Evolutionary conservation across 1,140 invertebrate species (phyloP).

Genomic region (Heliconius eleuchia): DNA sequence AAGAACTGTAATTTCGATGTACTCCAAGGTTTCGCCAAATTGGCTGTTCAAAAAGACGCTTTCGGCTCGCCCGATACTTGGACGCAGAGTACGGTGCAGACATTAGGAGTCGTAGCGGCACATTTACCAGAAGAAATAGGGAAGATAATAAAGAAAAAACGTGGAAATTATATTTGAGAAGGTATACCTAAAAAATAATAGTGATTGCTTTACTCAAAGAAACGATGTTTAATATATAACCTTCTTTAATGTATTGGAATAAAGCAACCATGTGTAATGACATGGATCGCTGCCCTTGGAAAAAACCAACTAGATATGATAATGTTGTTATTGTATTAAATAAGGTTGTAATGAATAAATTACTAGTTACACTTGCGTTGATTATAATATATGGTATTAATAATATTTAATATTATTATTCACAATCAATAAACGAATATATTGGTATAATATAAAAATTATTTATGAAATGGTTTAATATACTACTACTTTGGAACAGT

Average conservation of each 20-base stretch:
- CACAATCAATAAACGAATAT: neutral
- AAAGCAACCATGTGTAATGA: neutral
- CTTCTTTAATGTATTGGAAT: neutral
- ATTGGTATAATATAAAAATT: neutral
- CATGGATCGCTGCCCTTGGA: conserved; percentile 14
- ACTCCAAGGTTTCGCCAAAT: conserved; percentile 61
- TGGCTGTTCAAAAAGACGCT: conserved; percentile 64
- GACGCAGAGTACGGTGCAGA: conserved; percentile 55
- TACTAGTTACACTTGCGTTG: neutral
- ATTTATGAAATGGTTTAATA: neutral
- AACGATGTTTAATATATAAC: neutral
- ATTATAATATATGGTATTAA: too few relatives aligned
- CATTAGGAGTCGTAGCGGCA: conserved; percentile 59
- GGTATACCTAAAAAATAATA: neutral
- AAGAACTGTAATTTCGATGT: conserved; percentile 66
- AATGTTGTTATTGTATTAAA: conserved; percentile 1
- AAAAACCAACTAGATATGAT: conserved; percentile 2
- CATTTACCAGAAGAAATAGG: conserved; percentile 50
- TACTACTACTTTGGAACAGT: too few relatives aligned
- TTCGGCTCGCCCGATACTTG: conserved; percentile 71
- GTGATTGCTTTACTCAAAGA: neutral
- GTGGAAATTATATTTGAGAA: conserved; percentile 4
- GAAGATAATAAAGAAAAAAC: conserved; percentile 7
- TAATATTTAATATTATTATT: too few relatives aligned
- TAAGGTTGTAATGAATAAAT: neutral